Evolutionary conservation across 2,888 invertebrate species (phyloP).

Genomic region (Teinopalpus imperialis): DNA sequence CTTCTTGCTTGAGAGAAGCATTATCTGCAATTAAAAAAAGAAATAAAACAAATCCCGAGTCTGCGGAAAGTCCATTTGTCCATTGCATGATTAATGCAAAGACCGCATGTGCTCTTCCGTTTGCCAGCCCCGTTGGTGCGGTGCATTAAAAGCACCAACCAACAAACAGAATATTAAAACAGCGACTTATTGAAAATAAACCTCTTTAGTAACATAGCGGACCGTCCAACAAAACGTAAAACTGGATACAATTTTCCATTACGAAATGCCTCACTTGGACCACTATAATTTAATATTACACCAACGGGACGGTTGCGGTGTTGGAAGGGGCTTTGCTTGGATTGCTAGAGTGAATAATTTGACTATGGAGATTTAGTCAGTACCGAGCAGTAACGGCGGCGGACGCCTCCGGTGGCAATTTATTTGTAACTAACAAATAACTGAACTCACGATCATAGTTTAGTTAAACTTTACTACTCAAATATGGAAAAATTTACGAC

Average conservation of each 20-base stretch:
- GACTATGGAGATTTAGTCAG: slow-evolving; percentile 66
- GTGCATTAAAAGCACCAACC: slow-evolving; percentile 30
- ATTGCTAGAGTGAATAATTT: slow-evolving; percentile 78
- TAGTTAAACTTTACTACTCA: too few species aligned
- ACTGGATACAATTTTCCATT: slow-evolving; percentile 70
- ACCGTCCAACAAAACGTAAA: slow-evolving; percentile 47
- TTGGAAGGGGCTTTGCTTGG: slow-evolving; percentile 64
- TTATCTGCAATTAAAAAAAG: too few species aligned
- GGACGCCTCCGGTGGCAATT: slow-evolving; percentile 54
- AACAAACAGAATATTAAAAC: slow-evolving; percentile 50
- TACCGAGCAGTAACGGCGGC: slow-evolving; percentile 43
- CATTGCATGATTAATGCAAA: slow-evolving; percentile 29
- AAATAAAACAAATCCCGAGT: not conserved
- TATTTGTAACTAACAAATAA: slow-evolving; percentile 62
- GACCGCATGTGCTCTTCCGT: slow-evolving; percentile 30
- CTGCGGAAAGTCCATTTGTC: slow-evolving; percentile 28
- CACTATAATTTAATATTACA: slow-evolving; percentile 80
- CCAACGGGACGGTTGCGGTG: slow-evolving; percentile 51
- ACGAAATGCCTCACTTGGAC: slow-evolving; percentile 70
- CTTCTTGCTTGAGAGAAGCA: too few species aligned
- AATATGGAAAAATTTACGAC: too few species aligned
- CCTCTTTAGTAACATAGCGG: slow-evolving; percentile 40
- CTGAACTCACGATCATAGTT: slow-evolving; percentile 41
- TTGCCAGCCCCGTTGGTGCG: slow-evolving; percentile 24
- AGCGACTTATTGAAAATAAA: slow-evolving; percentile 45